phyloP scores from a whole-genome alignment of 2,888 invertebrate species.

The Autographa pulchrina region DNA sequence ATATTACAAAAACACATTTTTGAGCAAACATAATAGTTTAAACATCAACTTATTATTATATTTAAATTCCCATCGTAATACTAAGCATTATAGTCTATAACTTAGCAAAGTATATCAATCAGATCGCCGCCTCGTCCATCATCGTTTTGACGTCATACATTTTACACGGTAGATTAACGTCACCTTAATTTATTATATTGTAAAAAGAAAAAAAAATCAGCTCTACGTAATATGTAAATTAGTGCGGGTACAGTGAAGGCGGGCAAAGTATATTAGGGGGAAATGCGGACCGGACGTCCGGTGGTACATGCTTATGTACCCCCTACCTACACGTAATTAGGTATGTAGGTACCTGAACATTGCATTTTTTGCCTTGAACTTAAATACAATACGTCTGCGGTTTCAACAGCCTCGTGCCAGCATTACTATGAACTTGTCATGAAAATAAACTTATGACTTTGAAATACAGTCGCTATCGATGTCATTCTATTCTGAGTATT shows the following conservation, averaged over 20 bases:
- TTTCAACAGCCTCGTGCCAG: neutral
- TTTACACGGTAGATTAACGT: conserved; percentile 25
- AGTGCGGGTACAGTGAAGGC: conserved; percentile 49
- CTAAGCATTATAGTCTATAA: neutral
- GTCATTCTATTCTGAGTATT: neutral
- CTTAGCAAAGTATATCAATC: conserved; percentile 31
- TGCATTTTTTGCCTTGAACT: conserved; percentile 72
- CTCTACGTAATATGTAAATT: conserved; percentile 65
- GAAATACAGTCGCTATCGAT: neutral
- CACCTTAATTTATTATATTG: conserved; percentile 28
- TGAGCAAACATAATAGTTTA: too few species aligned
- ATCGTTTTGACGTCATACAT: conserved; percentile 38
- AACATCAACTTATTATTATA: too few species aligned
- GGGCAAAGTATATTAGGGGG: conserved; percentile 64
- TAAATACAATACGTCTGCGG: conserved; percentile 30
- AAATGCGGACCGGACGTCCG: conserved; percentile 82
- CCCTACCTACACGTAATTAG: neutral
- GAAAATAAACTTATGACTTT: conserved; percentile 3
- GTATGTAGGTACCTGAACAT: conserved; percentile 46
- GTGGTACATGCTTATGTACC: conserved; percentile 60
- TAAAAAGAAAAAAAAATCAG: conserved; percentile 57
- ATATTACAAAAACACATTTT: too few species aligned
- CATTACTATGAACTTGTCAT: neutral
- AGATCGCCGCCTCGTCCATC: conserved; percentile 48
- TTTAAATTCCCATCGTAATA: neutral